Evolutionary conservation across 2,888 invertebrate species (phyloP), one percentile per base, ranked within the genome.

Genomic region (Noctua pronuba): DNA sequence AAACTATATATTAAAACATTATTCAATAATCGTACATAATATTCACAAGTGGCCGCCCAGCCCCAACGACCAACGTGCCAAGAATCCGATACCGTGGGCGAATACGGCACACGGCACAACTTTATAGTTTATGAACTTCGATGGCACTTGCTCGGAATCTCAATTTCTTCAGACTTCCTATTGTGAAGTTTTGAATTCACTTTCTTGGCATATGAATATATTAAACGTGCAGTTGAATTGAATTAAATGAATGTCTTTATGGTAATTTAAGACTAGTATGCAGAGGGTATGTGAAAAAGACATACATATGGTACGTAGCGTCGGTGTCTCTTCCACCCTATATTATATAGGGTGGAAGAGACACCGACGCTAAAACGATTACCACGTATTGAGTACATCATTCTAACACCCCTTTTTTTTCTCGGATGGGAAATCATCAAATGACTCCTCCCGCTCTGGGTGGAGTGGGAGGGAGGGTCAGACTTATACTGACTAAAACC

Each of bases 41-140:
- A 83, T 86, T 81, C 75, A 75, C 77, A 80, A 88, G 86, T 81
- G 76, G 79, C 35, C 44, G 79, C 68, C 58, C 60, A 38, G 72
- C 66, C 28, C 58, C 28, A 71, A 86, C 85, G 86, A 86, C 58
- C 35, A 73, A 86, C 85, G 86, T 87, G 88, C 81, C 68, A 44
- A 60, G 80, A 79, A 80, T 84, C 35, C 86, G 64, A 83, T 84
- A 82, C 64, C 35, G 66, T 21, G 75, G 28, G 73, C 58, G 72
- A 79, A 72, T 60, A 87, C 73, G 64, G 79, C 78, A 24, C 24
- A 44, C 49, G 80, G 74, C 66, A 38, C n/a, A 81, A 79, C 72
- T 86, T 82, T 75, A 84, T 78, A 88, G 81, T 86, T 88, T 86
- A 88, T 84, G 82, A 88, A 86, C 68, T 84, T 64, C 79, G 66